phyloP scores from a whole-genome alignment of 1,140 invertebrate species.

The Drosophila trapezifrons region DNA sequence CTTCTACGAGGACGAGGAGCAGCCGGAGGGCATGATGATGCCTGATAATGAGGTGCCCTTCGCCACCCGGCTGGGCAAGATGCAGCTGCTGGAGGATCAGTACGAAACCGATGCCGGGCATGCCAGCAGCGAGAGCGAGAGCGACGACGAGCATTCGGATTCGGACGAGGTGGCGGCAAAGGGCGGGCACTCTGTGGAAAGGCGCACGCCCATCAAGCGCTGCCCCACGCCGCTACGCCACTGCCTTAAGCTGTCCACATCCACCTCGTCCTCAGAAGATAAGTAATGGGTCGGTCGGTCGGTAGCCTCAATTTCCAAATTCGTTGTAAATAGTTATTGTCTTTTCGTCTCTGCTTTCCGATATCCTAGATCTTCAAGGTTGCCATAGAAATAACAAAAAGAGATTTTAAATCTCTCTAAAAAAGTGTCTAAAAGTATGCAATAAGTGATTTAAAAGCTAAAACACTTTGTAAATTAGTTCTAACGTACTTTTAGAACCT shows the following conservation, averaged over 20 bases:
- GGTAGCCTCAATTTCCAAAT: neutral
- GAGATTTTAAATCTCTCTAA: neutral
- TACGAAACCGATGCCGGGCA: conserved; percentile 65
- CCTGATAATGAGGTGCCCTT: too few species aligned
- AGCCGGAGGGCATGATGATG: conserved; percentile 6
- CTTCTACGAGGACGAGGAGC: conserved; percentile 51
- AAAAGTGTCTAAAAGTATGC: neutral
- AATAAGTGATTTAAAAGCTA: too few species aligned
- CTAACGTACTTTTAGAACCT: neutral
- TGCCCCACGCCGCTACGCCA: conserved; percentile 11
- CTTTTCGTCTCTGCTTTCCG: too few species aligned
- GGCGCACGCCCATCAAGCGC: conserved; percentile 7
- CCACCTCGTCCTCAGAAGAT: conserved; percentile 22
- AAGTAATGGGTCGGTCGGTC: conserved; percentile 16
- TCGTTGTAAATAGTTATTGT: conserved; percentile 8
- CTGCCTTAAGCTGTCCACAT: conserved; percentile 1
- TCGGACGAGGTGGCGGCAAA: conserved; percentile 43
- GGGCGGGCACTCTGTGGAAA: conserved; percentile 2
- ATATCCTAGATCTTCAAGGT: neutral
- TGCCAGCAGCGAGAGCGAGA: conserved; percentile 57
- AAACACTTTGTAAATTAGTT: neutral
- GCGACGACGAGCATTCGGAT: conserved; percentile 69
- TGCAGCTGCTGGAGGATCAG: conserved; percentile 13
- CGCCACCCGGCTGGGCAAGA: neutral
- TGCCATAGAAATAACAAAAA: neutral